A percentile compares a stretch with the other conserved stretches of the same genome.
Evolutionary conservation across 1,140 invertebrate species (phyloP).

Genomic region (Hyphantria cunea): DNA sequence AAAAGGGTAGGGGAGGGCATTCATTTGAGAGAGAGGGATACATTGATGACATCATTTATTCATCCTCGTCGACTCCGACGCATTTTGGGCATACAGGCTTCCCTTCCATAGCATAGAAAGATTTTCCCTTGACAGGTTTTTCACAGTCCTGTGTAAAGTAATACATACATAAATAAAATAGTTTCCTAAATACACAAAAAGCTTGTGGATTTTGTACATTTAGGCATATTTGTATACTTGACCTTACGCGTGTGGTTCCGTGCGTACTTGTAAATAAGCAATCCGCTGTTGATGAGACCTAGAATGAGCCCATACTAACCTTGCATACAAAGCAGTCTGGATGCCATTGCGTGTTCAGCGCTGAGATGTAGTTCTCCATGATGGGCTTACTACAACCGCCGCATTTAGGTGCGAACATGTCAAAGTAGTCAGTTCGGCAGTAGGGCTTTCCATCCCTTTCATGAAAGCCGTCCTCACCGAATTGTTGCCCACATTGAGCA

Average conservation of each 20-base stretch:
- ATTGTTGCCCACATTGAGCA: conserved; percentile 97
- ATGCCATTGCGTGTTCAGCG: conserved; percentile 99
- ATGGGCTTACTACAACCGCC: conserved; percentile 98
- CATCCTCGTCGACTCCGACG: conserved; percentile 94
- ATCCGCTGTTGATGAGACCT: not conserved
- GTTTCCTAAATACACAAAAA: conserved; percentile 19
- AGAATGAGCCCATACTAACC: conserved; percentile 86
- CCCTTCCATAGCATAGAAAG: conserved; percentile 97
- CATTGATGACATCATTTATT: conserved; percentile 78
- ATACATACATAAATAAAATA: conserved; percentile 35
- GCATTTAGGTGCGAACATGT: conserved; percentile 99
- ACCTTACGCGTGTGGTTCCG: conserved; percentile 48
- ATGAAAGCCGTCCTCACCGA: conserved; percentile 98
- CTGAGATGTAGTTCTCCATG: conserved; percentile 99
- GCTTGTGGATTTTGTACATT: conserved; percentile 25
- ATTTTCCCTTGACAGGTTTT: conserved; percentile 94
- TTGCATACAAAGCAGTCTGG: conserved; percentile 99
- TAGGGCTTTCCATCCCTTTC: conserved; percentile 97
- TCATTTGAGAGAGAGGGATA: conserved; percentile 39
- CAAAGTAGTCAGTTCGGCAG: conserved; percentile 97
- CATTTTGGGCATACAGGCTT: conserved; percentile 95
- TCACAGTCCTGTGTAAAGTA: conserved; percentile 92
- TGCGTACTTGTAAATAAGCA: conserved; percentile 30
- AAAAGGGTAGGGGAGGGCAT: conserved; percentile 54
- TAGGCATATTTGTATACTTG: conserved; percentile 51